Evolutionary conservation across 2,113 vertebrate genomes (phyloP), one percentile per base, ranked within the genome.

Genomic region (Coturnix japonica): DNA sequence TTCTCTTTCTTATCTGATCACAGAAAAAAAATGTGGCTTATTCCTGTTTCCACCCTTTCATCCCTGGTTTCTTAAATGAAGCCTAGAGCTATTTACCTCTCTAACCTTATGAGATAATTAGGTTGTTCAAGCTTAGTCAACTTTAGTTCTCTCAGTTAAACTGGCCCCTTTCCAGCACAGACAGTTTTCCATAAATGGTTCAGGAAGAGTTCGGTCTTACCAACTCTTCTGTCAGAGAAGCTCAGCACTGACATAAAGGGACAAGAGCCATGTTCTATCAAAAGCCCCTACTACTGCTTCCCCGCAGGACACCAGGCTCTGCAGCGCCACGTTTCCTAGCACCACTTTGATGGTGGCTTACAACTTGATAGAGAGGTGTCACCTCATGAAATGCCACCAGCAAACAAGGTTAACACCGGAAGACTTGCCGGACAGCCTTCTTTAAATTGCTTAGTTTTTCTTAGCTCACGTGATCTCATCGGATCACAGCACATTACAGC

Each of bases 1-100:
- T 93, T 88, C 49, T 90, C 53, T 37, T 85, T 88, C 81, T 95
- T 94, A 93, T 91, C 90, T 95, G 89, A 95, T 92, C 46, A 46
- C 44, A 78, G 35, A 6, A 74, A 65, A 65, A 37, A 89, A 65
- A 77, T 6, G 21, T 59, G 73, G 81, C 61, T 89, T 95, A 83
- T 91, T 91, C 67, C 43, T 85, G n/a, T 66, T 95, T 71, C 76
- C 6, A 89, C 37, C 20, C 85, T 92, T 96, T 96, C 67, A 94
- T 92, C 72, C 67, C 56, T 71, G 37, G n/a, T 87, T 94, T 94
- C 92, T 89, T 92, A 82, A 91, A 71, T 9, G 53, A 31, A 19
- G 64, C 91, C 87, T 91, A 85, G 82, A 95, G 89, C 65, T 43
- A 91, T 94, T 94, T 91, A 80, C 56, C 64, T 91, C 74, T 73